Base-by-base conservation (phyloP, 2,888 invertebrate species). In the Netelia fuscicornis region DNA sequence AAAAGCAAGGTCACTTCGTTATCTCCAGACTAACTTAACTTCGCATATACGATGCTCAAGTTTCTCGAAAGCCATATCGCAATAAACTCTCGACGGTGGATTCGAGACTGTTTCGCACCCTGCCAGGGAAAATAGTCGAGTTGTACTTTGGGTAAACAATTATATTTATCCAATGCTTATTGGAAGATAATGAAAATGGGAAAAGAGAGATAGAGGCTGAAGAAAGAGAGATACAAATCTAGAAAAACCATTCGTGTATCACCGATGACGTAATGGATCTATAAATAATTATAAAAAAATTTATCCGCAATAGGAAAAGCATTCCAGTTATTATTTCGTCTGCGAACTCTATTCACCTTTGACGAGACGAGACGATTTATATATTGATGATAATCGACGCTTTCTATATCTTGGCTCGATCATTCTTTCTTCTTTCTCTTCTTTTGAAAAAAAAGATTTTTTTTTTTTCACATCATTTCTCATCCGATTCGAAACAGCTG, bases 221-320 rank as follows among this genome's bases (percentile, higher is more conserved):
- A 54, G 60, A 67, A 11, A n/a, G 54, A 68, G 2, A 78, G 60
- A 83, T 64, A 54, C 70, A 37, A 17, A 20, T 11, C 64, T 30
- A 77, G 23, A 64, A 72, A 72, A 72, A 62, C 64, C 67, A 67
- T 74, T 44, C 56, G 60, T 72, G 62, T 68, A 64, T 62, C 60
- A 17, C 65, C 2, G 30, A 60, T 80, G 65, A 82, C 74, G 79
- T 30, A 79, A 82, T 74, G 58, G 62, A 23, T 83, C 76, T 80
- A 84, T 84, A 70, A 80, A 84, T 84, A 83, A 77, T 74, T 56
- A 67, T 13, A 25, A 60, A 56, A 72, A 25, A 23, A 65, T 67
- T 54, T 72, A 44, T 71, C 71, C 52, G 2, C 65, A 13, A 13
- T n/a, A 58, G 44, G 44, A 10, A 25, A 30, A 54, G 54, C 37